Conservation (phyloP, 2,797 vertebrate genomes). For the Propithecus deckenii region DNA sequence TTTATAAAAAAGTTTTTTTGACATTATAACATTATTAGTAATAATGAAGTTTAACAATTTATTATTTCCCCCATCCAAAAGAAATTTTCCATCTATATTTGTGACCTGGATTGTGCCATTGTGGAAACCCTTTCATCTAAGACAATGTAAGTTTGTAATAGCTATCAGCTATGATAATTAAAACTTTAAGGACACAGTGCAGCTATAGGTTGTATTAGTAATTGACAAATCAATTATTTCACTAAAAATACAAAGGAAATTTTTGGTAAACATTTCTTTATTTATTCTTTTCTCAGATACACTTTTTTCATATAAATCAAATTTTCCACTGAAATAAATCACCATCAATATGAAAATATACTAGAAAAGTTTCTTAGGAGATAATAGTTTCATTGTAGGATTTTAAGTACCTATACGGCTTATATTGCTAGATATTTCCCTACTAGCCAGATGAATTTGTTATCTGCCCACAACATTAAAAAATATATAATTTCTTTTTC, state of each 20-base stretch:
- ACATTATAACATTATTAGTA: not conserved
- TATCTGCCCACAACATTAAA: not conserved
- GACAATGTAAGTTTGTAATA: not conserved
- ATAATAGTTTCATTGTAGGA: not conserved
- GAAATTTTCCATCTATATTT: not conserved
- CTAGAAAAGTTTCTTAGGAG: not conserved
- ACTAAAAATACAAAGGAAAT: not conserved
- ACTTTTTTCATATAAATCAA: not conserved
- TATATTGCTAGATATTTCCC: not conserved
- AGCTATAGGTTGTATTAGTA: not conserved
- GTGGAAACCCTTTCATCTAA: not conserved
- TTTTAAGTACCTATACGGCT: not conserved
- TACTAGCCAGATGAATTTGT: not conserved
- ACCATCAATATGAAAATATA: not conserved
- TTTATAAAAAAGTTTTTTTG: not conserved
- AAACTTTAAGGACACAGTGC: not conserved
- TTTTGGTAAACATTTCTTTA: not conserved
- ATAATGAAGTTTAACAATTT: not conserved
- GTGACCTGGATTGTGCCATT: not conserved
- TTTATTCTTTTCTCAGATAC: not conserved
- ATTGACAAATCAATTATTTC: not conserved
- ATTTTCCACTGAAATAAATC: not conserved
- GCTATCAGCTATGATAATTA: not conserved
- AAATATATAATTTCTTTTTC: not conserved
- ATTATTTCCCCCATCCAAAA: not conserved